These are phyloP conservation scores for Papilio machaon DNA, from an alignment of 1,140 invertebrate genomes.

Conservation along the genomic window DNA sequence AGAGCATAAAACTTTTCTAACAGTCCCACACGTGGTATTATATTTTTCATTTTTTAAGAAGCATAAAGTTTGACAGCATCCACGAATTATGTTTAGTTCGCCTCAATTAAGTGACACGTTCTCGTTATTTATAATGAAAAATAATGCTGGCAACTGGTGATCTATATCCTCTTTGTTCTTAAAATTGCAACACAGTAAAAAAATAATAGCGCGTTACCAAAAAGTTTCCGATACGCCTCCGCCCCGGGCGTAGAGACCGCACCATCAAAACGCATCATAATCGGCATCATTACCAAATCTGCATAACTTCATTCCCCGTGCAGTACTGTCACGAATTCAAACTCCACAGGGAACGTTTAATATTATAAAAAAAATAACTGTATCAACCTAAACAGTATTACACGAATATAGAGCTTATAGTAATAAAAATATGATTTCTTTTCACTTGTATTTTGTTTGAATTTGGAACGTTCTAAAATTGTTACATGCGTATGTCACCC, in stretches of 20 bases:
- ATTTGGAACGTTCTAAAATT: slow-evolving; percentile 41
- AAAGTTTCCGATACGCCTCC: slow-evolving; percentile 8
- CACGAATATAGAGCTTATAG: slow-evolving; percentile 36
- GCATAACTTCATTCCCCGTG: slow-evolving; percentile 72
- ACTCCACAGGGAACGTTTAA: slow-evolving; percentile 55
- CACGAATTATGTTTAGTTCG: no score
- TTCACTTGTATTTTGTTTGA: slow-evolving; percentile 33
- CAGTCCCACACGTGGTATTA: no score
- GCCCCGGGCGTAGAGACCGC: slow-evolving; percentile 41
- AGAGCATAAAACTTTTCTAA: no score
- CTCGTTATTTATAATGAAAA: neutral
- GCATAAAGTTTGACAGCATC: no score
- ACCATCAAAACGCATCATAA: slow-evolving; percentile 63
- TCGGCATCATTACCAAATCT: slow-evolving; percentile 71
- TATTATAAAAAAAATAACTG: slow-evolving; percentile 49
- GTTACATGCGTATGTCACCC: slow-evolving; percentile 61
- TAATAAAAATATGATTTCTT: slow-evolving; percentile 21
- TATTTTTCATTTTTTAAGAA: no score
- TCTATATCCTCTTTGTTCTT: neutral
- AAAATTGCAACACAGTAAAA: neutral
- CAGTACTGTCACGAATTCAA: slow-evolving; percentile 65
- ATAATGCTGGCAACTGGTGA: neutral
- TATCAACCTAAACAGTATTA: slow-evolving; percentile 40
- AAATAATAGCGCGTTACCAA: neutral
- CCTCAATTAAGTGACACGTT: no score